phyloP scores from a whole-genome alignment of 2,888 invertebrate genomes.

The Aphodius sticticus region DNA sequence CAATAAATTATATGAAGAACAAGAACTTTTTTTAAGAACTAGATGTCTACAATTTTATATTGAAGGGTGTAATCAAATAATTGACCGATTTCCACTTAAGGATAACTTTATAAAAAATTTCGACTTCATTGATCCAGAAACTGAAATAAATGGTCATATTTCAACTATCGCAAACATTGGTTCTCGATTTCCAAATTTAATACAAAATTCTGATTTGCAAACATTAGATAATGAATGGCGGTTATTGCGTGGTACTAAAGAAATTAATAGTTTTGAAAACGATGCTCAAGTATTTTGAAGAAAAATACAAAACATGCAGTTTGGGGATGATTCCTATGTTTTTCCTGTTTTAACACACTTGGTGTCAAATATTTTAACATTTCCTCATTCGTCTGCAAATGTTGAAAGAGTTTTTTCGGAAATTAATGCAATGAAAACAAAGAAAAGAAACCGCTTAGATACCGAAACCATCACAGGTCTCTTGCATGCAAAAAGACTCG shows the following conservation, averaged over 20 bases:
- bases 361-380: constrained; percentile 1
- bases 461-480: background rate
- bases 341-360: background rate
- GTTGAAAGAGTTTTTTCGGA: constrained; percentile 11
- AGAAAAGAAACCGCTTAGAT: constrained; percentile 6
- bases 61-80: constrained; percentile 12
- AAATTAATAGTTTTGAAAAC: background rate
- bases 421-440: constrained; percentile 12
- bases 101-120: constrained; percentile 10
- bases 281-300: background rate
- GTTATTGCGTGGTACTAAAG: background rate
- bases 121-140: background rate
- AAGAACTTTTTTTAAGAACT: constrained; percentile 6
- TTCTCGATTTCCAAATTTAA: background rate
- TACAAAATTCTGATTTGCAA: background rate
- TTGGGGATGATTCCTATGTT: background rate
- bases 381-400: constrained; percentile 10
- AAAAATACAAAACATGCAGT: background rate
- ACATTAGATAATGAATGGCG: constrained; percentile 18
- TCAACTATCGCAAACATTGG: background rate
- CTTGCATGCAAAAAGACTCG: background rate
- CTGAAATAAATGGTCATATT: background rate
- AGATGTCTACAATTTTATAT: constrained; percentile 16
- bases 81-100: constrained; percentile 13
- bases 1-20: constrained; percentile 10